Percentiles rank a stretch among this genome's conserved stretches.
Evolutionary conservation across 1,140 invertebrate genomes (phyloP).

Genomic region (Tribolium castaneum): DNA sequence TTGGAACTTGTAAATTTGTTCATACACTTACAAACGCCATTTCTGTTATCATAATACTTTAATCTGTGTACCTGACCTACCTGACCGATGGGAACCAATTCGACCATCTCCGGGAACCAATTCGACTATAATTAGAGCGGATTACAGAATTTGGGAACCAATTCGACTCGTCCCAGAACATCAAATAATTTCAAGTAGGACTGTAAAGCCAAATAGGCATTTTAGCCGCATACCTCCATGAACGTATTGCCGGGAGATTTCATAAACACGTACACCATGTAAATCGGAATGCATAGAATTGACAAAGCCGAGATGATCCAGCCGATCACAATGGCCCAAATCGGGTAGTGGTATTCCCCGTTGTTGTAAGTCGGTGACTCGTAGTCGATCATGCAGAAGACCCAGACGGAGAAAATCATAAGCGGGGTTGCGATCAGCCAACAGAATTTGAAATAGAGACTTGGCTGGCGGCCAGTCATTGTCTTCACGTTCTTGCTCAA

Average conservation of each 20-base stretch:
- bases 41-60: too few relatives aligned
- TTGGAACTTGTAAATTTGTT: too few relatives aligned
- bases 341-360: constrained; percentile 81
- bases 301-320: constrained; percentile 87
- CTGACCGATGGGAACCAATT: too few relatives aligned
- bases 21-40: too few relatives aligned
- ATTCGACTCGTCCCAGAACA: too few relatives aligned
- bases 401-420: constrained; percentile 85
- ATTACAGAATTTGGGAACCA: too few relatives aligned
- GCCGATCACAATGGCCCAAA: constrained; percentile 87
- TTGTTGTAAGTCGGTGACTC: constrained; percentile 83
- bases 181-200: too few relatives aligned
- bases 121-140: too few relatives aligned
- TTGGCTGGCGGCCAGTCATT: constrained; percentile 86
- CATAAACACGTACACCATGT: constrained; percentile 79
- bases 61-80: too few relatives aligned
- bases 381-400: constrained; percentile 89
- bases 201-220: too few relatives aligned
- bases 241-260: constrained; percentile 77
- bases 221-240: constrained; percentile 72
- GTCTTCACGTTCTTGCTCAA: constrained; percentile 85
- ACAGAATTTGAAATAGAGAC: constrained; percentile 84
- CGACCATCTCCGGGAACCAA: too few relatives aligned
- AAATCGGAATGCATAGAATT: constrained; percentile 86
- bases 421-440: constrained; percentile 86